Evolutionary conservation across 2,797 vertebrate genomes (phyloP).

Genomic region (Falco cherrug): DNA sequence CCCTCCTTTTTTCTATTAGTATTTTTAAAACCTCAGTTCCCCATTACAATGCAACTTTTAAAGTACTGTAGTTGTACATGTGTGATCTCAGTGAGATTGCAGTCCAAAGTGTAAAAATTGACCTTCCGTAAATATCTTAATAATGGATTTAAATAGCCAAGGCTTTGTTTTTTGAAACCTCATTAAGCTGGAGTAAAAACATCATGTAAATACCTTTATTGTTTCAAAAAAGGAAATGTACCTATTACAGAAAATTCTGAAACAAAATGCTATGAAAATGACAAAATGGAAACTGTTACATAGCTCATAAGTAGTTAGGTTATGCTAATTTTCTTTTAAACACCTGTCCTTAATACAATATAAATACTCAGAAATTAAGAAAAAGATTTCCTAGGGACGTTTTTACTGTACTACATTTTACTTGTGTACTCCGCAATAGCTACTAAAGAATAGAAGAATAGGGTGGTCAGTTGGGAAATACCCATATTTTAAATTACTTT

Average conservation of each 20-base stretch:
- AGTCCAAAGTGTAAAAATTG: neutral
- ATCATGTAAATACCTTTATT: neutral
- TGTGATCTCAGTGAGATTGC: neutral
- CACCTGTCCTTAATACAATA: neutral
- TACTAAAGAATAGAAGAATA: neutral
- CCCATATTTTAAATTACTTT: neutral
- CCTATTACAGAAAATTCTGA: neutral
- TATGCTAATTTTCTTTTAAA: neutral
- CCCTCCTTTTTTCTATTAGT: neutral
- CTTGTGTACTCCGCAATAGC: neutral
- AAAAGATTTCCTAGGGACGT: neutral
- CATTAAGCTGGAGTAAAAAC: neutral
- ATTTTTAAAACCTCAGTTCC: neutral
- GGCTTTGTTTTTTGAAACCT: neutral
- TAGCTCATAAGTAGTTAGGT: neutral
- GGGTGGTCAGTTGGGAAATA: neutral
- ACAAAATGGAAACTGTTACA: neutral
- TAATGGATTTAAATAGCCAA: neutral
- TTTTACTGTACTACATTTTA: neutral
- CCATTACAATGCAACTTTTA: neutral
- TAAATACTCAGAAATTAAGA: neutral
- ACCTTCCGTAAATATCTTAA: neutral
- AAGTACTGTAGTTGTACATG: rapidly evolving
- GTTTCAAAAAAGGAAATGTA: neutral
- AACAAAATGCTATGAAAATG: neutral